phyloP scores from a whole-genome alignment of 2,113 vertebrate species.

The Lophura nycthemera region DNA sequence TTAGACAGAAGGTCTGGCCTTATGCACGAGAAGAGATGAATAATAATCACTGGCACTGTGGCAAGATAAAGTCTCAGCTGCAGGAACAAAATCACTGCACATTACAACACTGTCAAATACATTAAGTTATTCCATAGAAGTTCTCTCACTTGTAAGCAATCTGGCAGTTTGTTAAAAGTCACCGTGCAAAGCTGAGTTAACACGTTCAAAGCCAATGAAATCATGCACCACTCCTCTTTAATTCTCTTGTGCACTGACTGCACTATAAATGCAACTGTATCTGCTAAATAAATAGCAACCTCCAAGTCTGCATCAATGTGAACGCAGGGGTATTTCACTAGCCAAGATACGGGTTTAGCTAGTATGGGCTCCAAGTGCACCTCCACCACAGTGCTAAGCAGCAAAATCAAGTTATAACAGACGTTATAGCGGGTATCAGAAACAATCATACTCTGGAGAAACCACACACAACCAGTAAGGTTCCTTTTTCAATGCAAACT shows the following conservation, averaged over 20 bases:
- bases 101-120: neutral
- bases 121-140: neutral
- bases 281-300: neutral
- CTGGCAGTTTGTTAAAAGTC: neutral
- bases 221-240: neutral
- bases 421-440: accelerated
- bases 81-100: neutral
- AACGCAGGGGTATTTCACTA: neutral
- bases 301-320: accelerated
- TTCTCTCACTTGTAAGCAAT: neutral
- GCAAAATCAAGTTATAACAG: neutral
- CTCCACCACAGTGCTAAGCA: neutral
- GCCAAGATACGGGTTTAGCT: neutral
- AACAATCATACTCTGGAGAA: neutral
- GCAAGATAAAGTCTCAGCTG: neutral
- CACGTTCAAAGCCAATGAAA: neutral
- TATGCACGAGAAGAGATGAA: neutral
- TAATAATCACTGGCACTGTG: neutral
- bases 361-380: accelerated
- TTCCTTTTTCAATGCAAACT: neutral
- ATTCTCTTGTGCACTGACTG: neutral
- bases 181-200: neutral
- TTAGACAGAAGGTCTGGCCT: slow-evolving; percentile 42
- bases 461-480: accelerated
- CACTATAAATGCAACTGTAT: neutral